Evolutionary conservation across 2,113 vertebrate species (phyloP), one percentile per base, ranked within the genome.

Genomic region (Cinclus cinclus): DNA sequence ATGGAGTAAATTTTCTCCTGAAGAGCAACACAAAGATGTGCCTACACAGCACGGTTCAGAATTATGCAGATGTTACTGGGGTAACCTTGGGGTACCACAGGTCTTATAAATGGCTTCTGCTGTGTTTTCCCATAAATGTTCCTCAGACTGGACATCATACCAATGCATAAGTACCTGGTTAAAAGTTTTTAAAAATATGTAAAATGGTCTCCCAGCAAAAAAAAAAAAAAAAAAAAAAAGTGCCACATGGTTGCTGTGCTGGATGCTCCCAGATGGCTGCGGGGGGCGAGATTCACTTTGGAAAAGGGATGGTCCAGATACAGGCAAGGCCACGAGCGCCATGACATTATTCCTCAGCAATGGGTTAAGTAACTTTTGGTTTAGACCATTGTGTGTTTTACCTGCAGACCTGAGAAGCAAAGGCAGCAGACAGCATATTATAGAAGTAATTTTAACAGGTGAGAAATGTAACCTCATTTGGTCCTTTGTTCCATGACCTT

Each of bases 401-500:
- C 46, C 53, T 75, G 30, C 11, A 81, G 79, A 83, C 28, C 31
- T 53, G 17, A 86, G 49, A 63, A 92, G 28, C 24, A 65, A 47
- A 92, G 42, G 47, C 22, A 90, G 77, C 67, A 88, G 41, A 44
- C 6, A 52, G 30, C 64, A 53, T 62, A 67, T 49, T 52, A 74
- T 52, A 74, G 63, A 86, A 81, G 76, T 46, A 58, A 75, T 87
- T 90, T 67, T 74, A 92, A 81, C 28, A 81, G 76, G 60, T 88
- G 31, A 93, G 52, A 83, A 88, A 89, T 13, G 11, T 64, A 68
- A 59, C 64, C 92, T 78, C 28, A 47, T 90, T 90, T 80, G 52
- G 25, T 65, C 20, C 22, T 74, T 70, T 85, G 24, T 88, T 70
- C 47, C 17, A 47, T 4, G 10, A 35, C 21, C 76, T 86, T 39